phyloP scores from a whole-genome alignment of 2,888 invertebrate genomes.

The Dione juno region DNA sequence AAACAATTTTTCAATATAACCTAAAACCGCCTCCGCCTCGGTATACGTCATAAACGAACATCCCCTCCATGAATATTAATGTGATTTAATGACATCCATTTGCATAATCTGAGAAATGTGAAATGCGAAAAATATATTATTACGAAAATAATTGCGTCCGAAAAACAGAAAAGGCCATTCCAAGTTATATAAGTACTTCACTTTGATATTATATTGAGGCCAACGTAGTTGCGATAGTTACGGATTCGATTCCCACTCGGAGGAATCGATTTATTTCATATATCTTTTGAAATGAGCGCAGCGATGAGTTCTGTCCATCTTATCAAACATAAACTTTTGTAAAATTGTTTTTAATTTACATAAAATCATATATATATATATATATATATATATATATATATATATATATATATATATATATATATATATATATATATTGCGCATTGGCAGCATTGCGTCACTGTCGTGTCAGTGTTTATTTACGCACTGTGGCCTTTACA shows the following conservation, averaged over 20 bases:
- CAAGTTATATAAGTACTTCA: background rate
- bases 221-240: no score
- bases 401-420: no score
- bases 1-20: background rate
- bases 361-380: no score
- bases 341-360: no score
- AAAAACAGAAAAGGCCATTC: background rate
- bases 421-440: no score
- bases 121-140: slow-evolving; percentile 6
- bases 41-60: background rate
- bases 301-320: background rate
- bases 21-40: background rate
- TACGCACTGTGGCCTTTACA: background rate
- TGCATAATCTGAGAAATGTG: slow-evolving; percentile 23
- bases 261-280: no score
- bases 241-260: no score
- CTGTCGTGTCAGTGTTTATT: background rate
- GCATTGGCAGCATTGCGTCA: slow-evolving; percentile 13
- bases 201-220: no score
- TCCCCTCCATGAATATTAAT: slow-evolving; percentile 23
- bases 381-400: no score
- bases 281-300: no score
- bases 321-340: no score
- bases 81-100: slow-evolving; percentile 15
- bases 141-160: background rate